Base-by-base conservation (phyloP, 2,888 invertebrate genomes). In the Pseudoips prasinana region DNA sequence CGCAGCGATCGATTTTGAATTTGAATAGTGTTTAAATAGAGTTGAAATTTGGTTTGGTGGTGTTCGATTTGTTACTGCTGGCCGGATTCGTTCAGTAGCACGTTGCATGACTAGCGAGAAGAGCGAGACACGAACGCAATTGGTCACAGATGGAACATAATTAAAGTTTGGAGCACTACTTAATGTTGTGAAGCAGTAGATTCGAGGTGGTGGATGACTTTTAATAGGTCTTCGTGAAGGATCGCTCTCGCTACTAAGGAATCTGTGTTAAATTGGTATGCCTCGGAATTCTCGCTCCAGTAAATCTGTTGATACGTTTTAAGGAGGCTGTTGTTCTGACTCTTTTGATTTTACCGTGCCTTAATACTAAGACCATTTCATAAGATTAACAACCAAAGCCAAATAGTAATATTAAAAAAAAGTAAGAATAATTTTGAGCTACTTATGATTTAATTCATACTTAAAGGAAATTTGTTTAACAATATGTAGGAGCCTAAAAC, bases 111-210 rank as follows among this genome's bases (percentile, higher is more conserved):
- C 88, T 86, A 58, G 86, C 77, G 71, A 84, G 76, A 86, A 82
- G 78, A 70, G 70, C 73, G 82, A 79, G 86, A 85, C 87, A 88
- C 86, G 88, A 88, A 79, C 83, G 71, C 83, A 78, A 88, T 88
- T 88, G 88, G 88, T 84, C 87, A 88, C 88, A 88, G 86, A 72
- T 81, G 64, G 82, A 85, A 88, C 78, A 82, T 87, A 88, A 88
- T 88, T 88, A 88, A 88, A 88, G 86, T 88, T 88, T 83, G 83
- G 85, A 81, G 80, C 81, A 83, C 77, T 79, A 79, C 74, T 78
- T 86, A 85, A 87, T 88, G 83, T 84, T 80, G 83, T 84, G 81
- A 83, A 73, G 79, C 73, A 73, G 73, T 73, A 75, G 72, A 83
- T 81, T 82, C 79, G 83, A 78, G 77, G 83, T 85, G 81, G 81